These are phyloP conservation scores for Motacilla tschutschensis DNA, from an alignment of 2,113 vertebrate genomes.

Conservation along the genomic window DNA sequence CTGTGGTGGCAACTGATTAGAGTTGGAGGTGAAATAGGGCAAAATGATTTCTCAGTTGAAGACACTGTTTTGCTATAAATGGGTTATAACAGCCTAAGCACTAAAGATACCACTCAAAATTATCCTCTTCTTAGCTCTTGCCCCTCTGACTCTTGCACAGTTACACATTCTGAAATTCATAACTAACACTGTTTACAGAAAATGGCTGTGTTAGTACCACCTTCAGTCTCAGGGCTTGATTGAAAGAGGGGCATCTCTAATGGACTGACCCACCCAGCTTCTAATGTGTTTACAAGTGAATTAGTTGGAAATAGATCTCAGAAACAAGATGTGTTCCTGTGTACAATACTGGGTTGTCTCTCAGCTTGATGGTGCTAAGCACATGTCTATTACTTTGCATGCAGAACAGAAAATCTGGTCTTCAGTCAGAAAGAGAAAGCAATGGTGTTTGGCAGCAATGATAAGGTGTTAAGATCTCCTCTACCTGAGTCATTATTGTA, in stretches of 20 bases:
- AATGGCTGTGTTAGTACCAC: not conserved
- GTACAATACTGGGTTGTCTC: not conserved
- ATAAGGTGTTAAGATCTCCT: not conserved
- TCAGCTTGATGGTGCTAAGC: not conserved
- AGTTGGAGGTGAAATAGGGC: not conserved
- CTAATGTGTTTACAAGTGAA: not conserved
- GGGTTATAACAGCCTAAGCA: not conserved
- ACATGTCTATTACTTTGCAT: not conserved
- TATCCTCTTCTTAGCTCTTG: not conserved
- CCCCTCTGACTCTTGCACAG: not conserved
- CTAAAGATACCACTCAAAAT: not conserved
- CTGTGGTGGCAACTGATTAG: not conserved
- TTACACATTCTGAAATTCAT: not conserved
- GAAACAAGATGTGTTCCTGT: not conserved
- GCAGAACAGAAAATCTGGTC: not conserved
- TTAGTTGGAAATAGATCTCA: constrained; percentile 22
- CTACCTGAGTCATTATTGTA: not conserved
- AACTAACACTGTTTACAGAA: not conserved
- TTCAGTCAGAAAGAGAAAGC: not conserved
- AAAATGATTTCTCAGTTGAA: not conserved
- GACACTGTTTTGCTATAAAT: not conserved
- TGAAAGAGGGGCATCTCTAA: not conserved
- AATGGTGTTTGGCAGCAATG: not conserved
- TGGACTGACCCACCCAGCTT: not conserved
- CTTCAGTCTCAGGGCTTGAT: not conserved